Conservation (phyloP, 1,140 invertebrate species). For the Teleogryllus occipitalis region DNA sequence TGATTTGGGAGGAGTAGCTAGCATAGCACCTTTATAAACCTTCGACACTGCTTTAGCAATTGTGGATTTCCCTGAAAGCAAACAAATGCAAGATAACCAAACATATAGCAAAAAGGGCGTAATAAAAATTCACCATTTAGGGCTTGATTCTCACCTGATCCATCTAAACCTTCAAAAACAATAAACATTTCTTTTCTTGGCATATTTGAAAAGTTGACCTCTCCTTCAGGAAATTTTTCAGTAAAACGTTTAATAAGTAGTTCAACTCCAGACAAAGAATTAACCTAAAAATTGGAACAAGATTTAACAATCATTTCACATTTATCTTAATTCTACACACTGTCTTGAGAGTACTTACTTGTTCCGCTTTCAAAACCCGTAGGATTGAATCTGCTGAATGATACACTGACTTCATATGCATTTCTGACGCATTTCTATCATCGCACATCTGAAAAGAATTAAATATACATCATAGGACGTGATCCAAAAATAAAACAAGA, state of each 20-base stretch:
- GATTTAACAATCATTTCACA: too few species aligned
- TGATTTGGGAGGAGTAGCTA: constrained; percentile 2
- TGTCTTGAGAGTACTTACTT: not conserved
- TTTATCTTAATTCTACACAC: not conserved
- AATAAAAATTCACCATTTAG: not conserved
- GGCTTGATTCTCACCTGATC: constrained; percentile 14
- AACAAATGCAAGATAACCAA: not conserved
- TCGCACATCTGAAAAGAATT: too few species aligned
- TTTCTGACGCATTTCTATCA: not conserved
- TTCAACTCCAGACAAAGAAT: not conserved
- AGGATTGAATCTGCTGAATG: constrained; percentile 18
- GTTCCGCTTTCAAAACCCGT: constrained; percentile 8
- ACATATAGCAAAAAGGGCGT: not conserved
- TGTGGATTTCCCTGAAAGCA: constrained; percentile 19
- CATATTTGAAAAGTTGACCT: not conserved
- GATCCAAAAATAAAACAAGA: too few species aligned
- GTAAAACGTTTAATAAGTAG: not conserved
- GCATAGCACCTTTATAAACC: not conserved
- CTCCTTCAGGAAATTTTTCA: not conserved
- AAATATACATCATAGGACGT: too few species aligned
- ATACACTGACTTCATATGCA: constrained; percentile 3
- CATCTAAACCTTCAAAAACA: constrained; percentile 16
- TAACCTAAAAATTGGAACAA: not conserved
- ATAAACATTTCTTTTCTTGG: constrained; percentile 14
- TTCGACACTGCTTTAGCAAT: constrained; percentile 18